phyloP scores from a whole-genome alignment of 92 coral and sea anemone genomes.

The Umimayanthus chanpuru region DNA sequence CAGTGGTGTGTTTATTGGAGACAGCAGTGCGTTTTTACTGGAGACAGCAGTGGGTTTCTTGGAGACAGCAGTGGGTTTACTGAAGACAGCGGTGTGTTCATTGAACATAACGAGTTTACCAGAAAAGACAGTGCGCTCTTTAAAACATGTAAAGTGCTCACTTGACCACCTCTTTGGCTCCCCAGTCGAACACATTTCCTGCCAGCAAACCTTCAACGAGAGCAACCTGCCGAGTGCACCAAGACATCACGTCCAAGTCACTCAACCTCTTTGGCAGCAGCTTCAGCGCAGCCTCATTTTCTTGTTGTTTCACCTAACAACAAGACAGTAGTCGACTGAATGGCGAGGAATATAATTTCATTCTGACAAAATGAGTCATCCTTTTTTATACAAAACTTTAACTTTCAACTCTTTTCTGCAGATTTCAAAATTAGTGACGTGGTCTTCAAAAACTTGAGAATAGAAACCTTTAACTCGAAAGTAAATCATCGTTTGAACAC shows the following conservation, averaged over 20 bases:
- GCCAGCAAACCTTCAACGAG: constrained; percentile 86
- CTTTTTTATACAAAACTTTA: no score
- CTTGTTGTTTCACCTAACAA: constrained; percentile 86
- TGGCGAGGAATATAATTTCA: background rate
- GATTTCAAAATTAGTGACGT: no score
- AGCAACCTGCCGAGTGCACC: constrained; percentile 74
- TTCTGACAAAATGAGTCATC: background rate
- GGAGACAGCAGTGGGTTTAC: no score
- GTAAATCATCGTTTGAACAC: no score
- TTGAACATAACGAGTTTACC: background rate
- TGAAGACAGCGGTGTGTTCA: no score
- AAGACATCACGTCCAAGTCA: constrained; percentile 65
- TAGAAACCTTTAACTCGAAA: no score
- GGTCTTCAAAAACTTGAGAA: no score
- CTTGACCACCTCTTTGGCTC: constrained; percentile 94
- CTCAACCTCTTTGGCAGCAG: constrained; percentile 72
- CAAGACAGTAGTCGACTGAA: background rate
- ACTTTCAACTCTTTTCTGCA: no score
- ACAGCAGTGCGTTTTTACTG: no score
- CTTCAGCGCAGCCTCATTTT: constrained; percentile 89
- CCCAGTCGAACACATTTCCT: constrained; percentile 99
- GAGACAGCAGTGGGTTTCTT: no score
- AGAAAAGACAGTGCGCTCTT: background rate
- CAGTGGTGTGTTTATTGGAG: no score
- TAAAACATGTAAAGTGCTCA: constrained; percentile 28